Evolutionary conservation across 37 sponge, comb jelly and placozoan species (phyloP), one percentile per base, ranked within the genome.

Genomic region (Theonella swinhoei): DNA sequence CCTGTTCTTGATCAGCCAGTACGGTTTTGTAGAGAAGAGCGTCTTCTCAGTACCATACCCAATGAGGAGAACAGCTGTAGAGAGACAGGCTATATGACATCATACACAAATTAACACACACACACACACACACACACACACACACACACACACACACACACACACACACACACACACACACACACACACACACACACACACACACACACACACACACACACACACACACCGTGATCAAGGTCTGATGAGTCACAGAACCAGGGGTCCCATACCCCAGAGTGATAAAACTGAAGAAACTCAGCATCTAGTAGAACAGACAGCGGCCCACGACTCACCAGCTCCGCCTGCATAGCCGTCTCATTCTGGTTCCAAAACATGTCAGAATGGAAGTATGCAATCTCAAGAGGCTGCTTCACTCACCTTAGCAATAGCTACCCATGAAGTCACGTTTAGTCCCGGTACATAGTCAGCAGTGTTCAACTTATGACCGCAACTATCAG

Each of bases 211-310:
- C 7, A 47, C 14, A 47, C 7, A 17, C 54, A 47, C 7, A 47
- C 14, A 11, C 40, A 17, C 70, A 30, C 70, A 91, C 92, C 94
- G 62, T 95, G 95, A 68, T 95, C 92, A 11, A 84, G 73, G 33
- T 70, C 62, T 29, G 59, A 38, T 0, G 68, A 19, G 42, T 82
- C 60, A 42, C 95, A 88, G 0, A 82, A 39, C 24, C 70, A 24
- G 26, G 95, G 89, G 60, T 91, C 80, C 92, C 92, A 95, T 42
- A 95, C 95, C 14, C 95, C 95, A 38, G 79, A 74, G 76, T 85
- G 89, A 74, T 95, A 95, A 87, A 95, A 95, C 82, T 95, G 92
- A n/a, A 95, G 89, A 3, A 86, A 20, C 9, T 29, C 75, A 19
- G 95, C 95, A 80, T 95, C 70, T 4, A 95, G 86, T 25, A 84